phyloP scores from a whole-genome alignment of 2,797 vertebrate genomes.

The Diglossa cyanea region DNA sequence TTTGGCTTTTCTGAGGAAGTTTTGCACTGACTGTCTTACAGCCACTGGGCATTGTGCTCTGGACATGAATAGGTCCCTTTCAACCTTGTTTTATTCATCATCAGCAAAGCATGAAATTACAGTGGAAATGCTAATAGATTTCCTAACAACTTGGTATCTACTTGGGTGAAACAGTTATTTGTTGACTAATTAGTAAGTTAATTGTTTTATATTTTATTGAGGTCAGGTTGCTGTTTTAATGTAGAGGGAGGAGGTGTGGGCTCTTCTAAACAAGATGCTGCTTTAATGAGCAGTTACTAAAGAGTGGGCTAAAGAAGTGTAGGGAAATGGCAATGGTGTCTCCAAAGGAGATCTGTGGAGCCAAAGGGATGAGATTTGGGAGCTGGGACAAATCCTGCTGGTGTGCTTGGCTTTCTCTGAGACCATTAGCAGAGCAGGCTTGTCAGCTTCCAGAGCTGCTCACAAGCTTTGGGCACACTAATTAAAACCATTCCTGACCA shows the following conservation, averaged over 20 bases:
- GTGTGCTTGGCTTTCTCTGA: background rate
- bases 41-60: background rate
- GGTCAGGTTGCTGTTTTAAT: constrained; percentile 40
- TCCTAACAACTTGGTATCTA: constrained; percentile 62
- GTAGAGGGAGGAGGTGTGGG: background rate
- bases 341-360: background rate
- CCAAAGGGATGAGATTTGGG: background rate
- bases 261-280: background rate
- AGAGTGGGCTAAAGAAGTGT: background rate
- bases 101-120: constrained; percentile 74
- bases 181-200: constrained; percentile 70
- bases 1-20: background rate
- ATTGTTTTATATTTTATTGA: constrained; percentile 67
- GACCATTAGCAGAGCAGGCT: background rate
- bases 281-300: background rate
- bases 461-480: background rate
- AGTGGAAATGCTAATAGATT: constrained; percentile 64
- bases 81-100: constrained; percentile 69
- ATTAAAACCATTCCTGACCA: constrained; percentile 69
- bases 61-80: constrained; percentile 38
- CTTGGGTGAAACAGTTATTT: constrained; percentile 63
- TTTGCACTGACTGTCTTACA: background rate
- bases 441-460: background rate
- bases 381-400: background rate
- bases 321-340: background rate